phyloP scores from a whole-genome alignment of 1,140 invertebrate genomes.

The Drosophila kepulauana region DNA sequence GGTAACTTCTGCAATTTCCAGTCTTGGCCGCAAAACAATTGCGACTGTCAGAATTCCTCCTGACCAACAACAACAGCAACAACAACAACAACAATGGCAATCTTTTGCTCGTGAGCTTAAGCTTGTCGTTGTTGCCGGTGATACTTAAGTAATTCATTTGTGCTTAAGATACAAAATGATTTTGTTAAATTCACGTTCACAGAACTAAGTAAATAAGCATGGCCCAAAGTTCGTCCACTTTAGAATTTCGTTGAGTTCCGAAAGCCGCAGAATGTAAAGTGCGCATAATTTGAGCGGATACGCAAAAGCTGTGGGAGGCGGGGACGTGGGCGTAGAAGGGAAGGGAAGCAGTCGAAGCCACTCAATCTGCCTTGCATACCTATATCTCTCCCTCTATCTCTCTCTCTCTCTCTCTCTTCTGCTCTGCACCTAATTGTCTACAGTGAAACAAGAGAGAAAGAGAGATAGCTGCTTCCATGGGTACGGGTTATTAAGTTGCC shows the following conservation, averaged over 20 bases:
- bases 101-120: conserved; percentile 9
- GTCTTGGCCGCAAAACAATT: conserved; percentile 54
- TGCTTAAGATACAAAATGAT: conserved; percentile 79
- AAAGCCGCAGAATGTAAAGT: conserved; percentile 81
- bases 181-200: conserved; percentile 72
- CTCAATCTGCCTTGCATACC: not conserved
- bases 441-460: conserved; percentile 25
- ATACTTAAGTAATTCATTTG: conserved; percentile 79
- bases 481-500: conserved; percentile 31
- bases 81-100: conserved; percentile 42
- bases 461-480: not conserved
- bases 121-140: conserved; percentile 23
- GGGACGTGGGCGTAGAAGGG: not conserved
- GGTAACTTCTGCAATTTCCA: conserved; percentile 48
- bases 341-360: not conserved
- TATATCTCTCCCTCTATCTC: conserved; percentile 13
- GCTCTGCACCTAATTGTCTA: conserved; percentile 25
- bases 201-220: conserved; percentile 78
- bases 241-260: conserved; percentile 38
- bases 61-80: conserved; percentile 30
- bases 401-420: conserved; percentile 2
- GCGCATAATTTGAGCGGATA: conserved; percentile 67
- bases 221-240: conserved; percentile 48
- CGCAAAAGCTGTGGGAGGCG: too few relatives aligned
- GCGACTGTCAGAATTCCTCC: conserved; percentile 17